Evolutionary conservation across 2,113 vertebrate genomes (phyloP).

Genomic region (Psammodynastes pulverulentus): DNA sequence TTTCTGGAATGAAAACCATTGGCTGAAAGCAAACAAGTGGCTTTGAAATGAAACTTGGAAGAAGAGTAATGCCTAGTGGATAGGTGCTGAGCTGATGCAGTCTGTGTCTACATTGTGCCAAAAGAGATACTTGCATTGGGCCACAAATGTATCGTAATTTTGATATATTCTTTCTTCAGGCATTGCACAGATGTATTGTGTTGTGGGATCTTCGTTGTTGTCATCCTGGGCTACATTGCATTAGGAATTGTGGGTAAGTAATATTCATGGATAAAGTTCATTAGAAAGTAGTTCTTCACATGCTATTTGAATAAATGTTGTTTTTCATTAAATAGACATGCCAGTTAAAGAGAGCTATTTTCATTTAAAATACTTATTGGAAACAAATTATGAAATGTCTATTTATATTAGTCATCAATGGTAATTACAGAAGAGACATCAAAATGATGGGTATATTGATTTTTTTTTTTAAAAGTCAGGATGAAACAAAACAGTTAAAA

Average conservation of each 20-base stretch:
- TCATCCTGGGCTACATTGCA: slow-evolving; percentile 88
- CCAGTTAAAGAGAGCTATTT: slow-evolving; percentile 9
- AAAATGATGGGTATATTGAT: slow-evolving; percentile 14
- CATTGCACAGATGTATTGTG: slow-evolving; percentile 88
- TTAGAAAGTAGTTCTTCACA: background rate
- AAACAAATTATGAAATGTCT: slow-evolving; percentile 26
- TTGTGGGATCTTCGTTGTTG: slow-evolving; percentile 87
- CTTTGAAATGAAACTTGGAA: background rate
- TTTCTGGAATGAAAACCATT: background rate
- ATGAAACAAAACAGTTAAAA: slow-evolving; percentile 7
- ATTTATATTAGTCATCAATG: background rate
- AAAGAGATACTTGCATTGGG: background rate
- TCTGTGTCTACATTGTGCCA: background rate
- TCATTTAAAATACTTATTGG: slow-evolving; percentile 16
- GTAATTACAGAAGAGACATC: slow-evolving; percentile 17
- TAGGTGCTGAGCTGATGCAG: background rate
- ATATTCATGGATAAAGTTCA: background rate
- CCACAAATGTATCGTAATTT: slow-evolving; percentile 9
- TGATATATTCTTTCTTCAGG: slow-evolving; percentile 68
- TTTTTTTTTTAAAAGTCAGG: background rate
- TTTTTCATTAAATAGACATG: slow-evolving; percentile 22
- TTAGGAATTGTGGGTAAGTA: slow-evolving; percentile 93
- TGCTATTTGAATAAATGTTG: background rate
- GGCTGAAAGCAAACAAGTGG: background rate
- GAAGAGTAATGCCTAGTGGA: background rate